Percentiles rank a stretch among this genome's conserved stretches.
phyloP scores from a whole-genome alignment of 2,113 vertebrate genomes.

The Apistogramma diplotaenia region DNA sequence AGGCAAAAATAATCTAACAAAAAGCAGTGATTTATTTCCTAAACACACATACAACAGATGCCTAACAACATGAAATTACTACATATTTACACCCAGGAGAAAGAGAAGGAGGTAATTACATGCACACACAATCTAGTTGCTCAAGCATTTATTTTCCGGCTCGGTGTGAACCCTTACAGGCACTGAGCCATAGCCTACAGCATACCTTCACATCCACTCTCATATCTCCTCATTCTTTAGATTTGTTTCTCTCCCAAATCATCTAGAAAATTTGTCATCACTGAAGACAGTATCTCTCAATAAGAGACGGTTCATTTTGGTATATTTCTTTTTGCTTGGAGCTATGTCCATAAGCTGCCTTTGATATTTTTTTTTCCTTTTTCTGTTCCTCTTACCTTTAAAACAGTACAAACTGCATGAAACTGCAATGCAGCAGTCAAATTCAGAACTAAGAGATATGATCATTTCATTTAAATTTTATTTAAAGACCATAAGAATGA shows the following conservation, averaged over 20 bases:
- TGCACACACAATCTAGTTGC: slow-evolving; percentile 9
- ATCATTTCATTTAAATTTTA: background rate
- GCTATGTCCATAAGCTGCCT: slow-evolving; percentile 21
- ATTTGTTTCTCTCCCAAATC: slow-evolving; percentile 24
- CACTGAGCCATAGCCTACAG: slow-evolving; percentile 17
- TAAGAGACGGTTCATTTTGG: slow-evolving; percentile 33
- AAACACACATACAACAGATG: background rate
- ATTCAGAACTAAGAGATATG: background rate
- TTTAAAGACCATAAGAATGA: background rate
- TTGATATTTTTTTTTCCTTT: background rate
- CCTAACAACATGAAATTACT: slow-evolving; percentile 18
- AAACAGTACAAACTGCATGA: background rate
- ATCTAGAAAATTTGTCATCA: slow-evolving; percentile 26
- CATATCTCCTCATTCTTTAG: background rate
- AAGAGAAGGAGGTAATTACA: slow-evolving; percentile 1
- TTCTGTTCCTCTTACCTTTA: background rate
- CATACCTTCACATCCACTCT: slow-evolving; percentile 19
- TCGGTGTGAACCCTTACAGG: slow-evolving; percentile 14
- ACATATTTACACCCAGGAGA: slow-evolving; percentile 39
- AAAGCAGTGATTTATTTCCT: slow-evolving; percentile 3
- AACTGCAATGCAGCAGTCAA: background rate
- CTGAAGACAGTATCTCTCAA: slow-evolving; percentile 28
- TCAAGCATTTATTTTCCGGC: slow-evolving; percentile 26
- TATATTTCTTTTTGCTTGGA: slow-evolving; percentile 20
- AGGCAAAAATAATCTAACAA: background rate